Evolutionary conservation across 1,140 invertebrate genomes (phyloP).

Genomic region (Drosophila melanica): DNA sequence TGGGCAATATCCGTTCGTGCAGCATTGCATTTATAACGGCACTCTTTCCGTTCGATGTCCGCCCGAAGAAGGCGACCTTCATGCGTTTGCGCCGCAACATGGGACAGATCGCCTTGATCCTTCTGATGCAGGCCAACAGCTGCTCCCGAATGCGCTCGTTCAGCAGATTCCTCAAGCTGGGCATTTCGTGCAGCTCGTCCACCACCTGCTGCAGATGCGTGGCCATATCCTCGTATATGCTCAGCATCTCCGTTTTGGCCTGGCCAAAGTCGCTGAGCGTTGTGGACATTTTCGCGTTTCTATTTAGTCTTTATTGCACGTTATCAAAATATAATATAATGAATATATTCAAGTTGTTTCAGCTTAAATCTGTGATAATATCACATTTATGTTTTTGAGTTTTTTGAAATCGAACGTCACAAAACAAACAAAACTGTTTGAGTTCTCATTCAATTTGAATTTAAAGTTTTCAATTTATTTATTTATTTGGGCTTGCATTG

Average conservation of each 20-base stretch:
- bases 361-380: neutral
- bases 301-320: neutral
- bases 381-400: no score
- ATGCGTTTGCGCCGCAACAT: slow-evolving; percentile 98
- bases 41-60: slow-evolving; percentile 99
- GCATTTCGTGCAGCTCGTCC: neutral
- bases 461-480: no score
- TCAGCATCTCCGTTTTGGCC: slow-evolving; percentile 85
- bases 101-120: slow-evolving; percentile 96
- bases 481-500: no score
- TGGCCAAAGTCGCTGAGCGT: slow-evolving; percentile 85
- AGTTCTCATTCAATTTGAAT: no score
- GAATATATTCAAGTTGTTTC: slow-evolving; percentile 1
- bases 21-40: slow-evolving; percentile 99
- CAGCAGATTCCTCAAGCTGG: slow-evolving; percentile 84
- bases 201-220: slow-evolving; percentile 24
- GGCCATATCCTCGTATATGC: slow-evolving; percentile 47
- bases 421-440: no score
- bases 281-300: slow-evolving; percentile 15
- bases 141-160: slow-evolving; percentile 63
- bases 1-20: slow-evolving; percentile 97
- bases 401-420: no score
- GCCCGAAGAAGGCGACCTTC: slow-evolving; percentile 99
- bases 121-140: slow-evolving; percentile 90
- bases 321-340: slow-evolving; percentile 19